Evolutionary conservation across 2,888 invertebrate species (phyloP).

Genomic region (Diplazon laetatorius): DNA sequence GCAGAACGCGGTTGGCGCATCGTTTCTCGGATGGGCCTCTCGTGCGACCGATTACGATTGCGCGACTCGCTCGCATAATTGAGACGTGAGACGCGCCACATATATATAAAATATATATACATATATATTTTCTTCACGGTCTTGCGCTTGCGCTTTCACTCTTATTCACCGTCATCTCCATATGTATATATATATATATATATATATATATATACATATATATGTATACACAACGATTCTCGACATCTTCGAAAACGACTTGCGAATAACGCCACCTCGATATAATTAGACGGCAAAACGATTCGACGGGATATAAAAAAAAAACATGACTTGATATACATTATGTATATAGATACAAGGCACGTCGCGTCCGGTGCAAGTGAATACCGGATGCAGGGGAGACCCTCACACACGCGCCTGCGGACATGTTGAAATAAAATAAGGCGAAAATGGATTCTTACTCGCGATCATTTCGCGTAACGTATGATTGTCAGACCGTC

Average conservation of each 20-base stretch:
- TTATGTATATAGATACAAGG: constrained; percentile 10
- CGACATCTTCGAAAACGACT: constrained; percentile 35
- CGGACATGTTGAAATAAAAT: neutral
- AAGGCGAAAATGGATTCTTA: constrained; percentile 8
- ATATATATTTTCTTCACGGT: neutral
- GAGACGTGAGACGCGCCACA: constrained; percentile 56
- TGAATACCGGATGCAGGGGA: constrained; percentile 20
- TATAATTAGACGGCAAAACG: constrained; percentile 25
- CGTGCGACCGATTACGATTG: constrained; percentile 52
- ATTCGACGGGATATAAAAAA: constrained; percentile 3
- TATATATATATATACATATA: too few species aligned
- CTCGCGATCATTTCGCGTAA: neutral
- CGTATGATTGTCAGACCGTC: neutral
- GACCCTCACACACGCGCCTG: neutral
- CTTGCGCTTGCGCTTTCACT: constrained; percentile 21
- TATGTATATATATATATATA: too few species aligned
- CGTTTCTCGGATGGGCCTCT: neutral
- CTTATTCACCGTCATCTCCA: neutral
- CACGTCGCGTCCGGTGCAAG: constrained; percentile 5
- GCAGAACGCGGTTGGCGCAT: too few species aligned
- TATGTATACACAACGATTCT: neutral
- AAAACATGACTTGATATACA: constrained; percentile 5
- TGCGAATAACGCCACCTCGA: constrained; percentile 5
- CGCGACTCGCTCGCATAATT: constrained; percentile 59
- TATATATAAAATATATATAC: neutral